A percentile compares a stretch with the other conserved stretches of the same genome.
These are phyloP conservation scores for Dendrolimus punctatus DNA, from an alignment of 1,140 invertebrate species.

Conservation along the genomic window DNA sequence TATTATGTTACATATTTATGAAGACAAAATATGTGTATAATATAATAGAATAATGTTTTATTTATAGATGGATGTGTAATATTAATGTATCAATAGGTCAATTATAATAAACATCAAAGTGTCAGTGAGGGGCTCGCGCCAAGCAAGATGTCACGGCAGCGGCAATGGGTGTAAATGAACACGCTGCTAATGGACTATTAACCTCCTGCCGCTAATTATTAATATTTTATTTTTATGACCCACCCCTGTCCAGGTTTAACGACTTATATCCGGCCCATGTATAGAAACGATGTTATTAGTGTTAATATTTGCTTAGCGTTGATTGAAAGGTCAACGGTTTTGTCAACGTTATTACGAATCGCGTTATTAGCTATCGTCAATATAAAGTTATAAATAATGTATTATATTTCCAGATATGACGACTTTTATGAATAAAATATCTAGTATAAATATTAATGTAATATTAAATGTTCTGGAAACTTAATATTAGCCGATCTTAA, in stretches of 20 bases:
- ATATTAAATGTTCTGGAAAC: conserved; percentile 20
- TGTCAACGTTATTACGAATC: conserved; percentile 18
- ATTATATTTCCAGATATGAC: conserved; percentile 23
- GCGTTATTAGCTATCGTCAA: conserved; percentile 19
- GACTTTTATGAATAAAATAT: conserved; percentile 8
- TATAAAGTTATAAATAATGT: conserved; percentile 24
- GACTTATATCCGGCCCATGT: conserved; percentile 44
- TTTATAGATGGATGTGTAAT: background rate
- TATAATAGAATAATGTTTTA: conserved; percentile 3
- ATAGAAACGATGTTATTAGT: conserved; percentile 38
- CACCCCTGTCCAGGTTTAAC: conserved; percentile 41
- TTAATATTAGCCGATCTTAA: conserved; percentile 19
- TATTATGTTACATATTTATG: too few relatives aligned
- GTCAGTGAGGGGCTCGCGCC: conserved; percentile 17
- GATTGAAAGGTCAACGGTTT: conserved; percentile 40
- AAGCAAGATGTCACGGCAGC: conserved; percentile 8
- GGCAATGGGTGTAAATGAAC: conserved; percentile 21
- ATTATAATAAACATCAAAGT: conserved; percentile 21
- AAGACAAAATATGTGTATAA: background rate
- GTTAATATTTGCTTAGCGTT: conserved; percentile 39
- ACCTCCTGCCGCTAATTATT: conserved; percentile 43
- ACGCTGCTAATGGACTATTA: conserved; percentile 44
- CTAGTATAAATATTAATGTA: conserved; percentile 20
- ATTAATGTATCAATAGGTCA: conserved; percentile 15
- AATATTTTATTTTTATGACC: conserved; percentile 53